Base-by-base conservation (phyloP, 2,113 vertebrate genomes). In the Acrocephalus arundinaceus region DNA sequence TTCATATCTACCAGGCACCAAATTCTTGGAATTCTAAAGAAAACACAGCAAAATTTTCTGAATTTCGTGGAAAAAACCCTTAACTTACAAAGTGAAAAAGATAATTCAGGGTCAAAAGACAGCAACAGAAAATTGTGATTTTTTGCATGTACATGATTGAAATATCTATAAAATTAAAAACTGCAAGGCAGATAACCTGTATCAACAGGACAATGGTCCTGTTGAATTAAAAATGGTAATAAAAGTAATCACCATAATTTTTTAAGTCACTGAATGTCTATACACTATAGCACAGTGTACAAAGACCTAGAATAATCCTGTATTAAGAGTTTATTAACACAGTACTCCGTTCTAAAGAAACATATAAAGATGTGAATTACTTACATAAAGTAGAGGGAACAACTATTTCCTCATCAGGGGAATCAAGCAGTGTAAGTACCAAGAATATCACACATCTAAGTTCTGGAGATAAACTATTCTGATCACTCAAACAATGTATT, bases 11-110 rank as follows among this genome's bases (percentile, higher is more conserved):
- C 37, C 51, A 17, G 27, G 30, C 35, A 80, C 7, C 1, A 39
- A 82, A 66, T 46, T 7, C 48, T 46, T 79, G 5, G 37, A 6
- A 57, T 79, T 67, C 19, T 43, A 54, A 89, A 30, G 20, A 58
- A 87, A 76, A 59, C 10, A 52, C 1, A 57, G 24, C 13, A 73
- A 58, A 72, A 46, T 10, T 31, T 37, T 58, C 31, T 20, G 7
- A 39, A 28, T 21, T 85, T 46, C 27, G 22, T 18, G 2, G 8
- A 21, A 63, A 62, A 45, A 18, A 0, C 2, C 2, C 5, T 0
- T 20, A 20, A 49, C 3, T 62, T n/a, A 27, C 11, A 72, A 71
- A 7, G 10, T 41, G 3, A 52, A 45, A 87, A 81, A 90, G 48
- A 61, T 11, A 87, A 72, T 8, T 72, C 4, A 37, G 8, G 3